These are phyloP conservation scores for Steinernema khuongi DNA, from an alignment of 1,140 invertebrate genomes.

Conservation along the genomic window DNA sequence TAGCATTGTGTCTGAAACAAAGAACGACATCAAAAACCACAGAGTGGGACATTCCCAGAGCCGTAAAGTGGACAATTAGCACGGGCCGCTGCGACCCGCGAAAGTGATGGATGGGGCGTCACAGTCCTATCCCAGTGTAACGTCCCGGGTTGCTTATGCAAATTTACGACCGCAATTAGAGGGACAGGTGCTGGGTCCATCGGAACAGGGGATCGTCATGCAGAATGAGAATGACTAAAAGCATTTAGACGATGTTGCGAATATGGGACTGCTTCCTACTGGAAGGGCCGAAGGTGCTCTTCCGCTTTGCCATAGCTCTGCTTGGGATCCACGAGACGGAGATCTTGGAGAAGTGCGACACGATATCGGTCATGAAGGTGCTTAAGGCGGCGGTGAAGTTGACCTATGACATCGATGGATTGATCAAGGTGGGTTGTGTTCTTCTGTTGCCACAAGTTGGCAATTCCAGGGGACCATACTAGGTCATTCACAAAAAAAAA, in stretches of 20 bases:
- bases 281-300: conserved; percentile 80
- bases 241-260: conserved; percentile 62
- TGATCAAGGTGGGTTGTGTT: conserved; percentile 59
- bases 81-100: background rate
- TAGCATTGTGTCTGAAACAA: background rate
- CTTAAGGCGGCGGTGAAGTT: conserved; percentile 63
- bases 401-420: conserved; percentile 63
- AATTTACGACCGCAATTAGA: background rate
- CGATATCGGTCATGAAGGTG: conserved; percentile 63
- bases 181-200: background rate
- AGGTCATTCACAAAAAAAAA: no score
- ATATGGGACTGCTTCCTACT: conserved; percentile 85
- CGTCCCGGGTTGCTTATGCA: background rate
- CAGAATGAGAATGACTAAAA: background rate
- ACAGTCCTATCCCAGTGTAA: background rate
- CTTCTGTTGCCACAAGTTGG: background rate
- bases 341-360: conserved; percentile 61
- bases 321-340: conserved; percentile 66
- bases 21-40: background rate
- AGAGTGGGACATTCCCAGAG: background rate
- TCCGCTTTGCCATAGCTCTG: conserved; percentile 77
- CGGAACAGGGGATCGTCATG: background rate
- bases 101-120: background rate
- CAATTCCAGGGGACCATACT: background rate
- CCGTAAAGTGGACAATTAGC: background rate